These are phyloP conservation scores for Bufo bufo DNA, from an alignment of 2,113 vertebrate genomes.

Conservation along the genomic window DNA sequence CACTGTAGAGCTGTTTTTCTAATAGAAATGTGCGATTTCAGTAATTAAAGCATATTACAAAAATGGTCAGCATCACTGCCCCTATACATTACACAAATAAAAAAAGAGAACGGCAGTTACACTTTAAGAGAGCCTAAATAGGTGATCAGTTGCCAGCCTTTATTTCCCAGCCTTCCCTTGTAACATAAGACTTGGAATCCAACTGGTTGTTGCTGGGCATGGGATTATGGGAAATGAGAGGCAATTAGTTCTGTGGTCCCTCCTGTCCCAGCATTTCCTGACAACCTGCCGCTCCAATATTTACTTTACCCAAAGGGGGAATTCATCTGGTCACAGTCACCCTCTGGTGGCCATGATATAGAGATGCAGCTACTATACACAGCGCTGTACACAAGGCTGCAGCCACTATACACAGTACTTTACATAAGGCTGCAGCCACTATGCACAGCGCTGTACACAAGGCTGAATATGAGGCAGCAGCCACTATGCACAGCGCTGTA, in stretches of 20 bases:
- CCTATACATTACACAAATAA: no score
- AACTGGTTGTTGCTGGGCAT: background rate
- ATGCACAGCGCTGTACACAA: slow-evolving; percentile 6
- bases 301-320: no score
- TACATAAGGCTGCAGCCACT: background rate
- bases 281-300: no score
- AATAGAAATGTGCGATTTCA: no score
- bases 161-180: background rate
- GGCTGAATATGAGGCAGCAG: background rate
- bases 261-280: no score
- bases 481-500: background rate
- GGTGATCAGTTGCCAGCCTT: background rate
- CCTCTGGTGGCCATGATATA: background rate
- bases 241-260: no score
- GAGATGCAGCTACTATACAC: background rate
- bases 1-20: no score
- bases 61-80: no score
- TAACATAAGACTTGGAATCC: background rate
- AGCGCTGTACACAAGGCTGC: background rate
- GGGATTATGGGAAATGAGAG: no score
- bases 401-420: background rate
- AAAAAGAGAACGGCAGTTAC: no score
- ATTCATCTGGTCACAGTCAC: background rate
- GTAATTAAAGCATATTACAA: no score
- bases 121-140: no score